Percentiles rank a stretch among this genome's conserved stretches.
These are phyloP conservation scores for Notocelia uddmanniana DNA, from an alignment of 2,888 invertebrate species.

Conservation along the genomic window DNA sequence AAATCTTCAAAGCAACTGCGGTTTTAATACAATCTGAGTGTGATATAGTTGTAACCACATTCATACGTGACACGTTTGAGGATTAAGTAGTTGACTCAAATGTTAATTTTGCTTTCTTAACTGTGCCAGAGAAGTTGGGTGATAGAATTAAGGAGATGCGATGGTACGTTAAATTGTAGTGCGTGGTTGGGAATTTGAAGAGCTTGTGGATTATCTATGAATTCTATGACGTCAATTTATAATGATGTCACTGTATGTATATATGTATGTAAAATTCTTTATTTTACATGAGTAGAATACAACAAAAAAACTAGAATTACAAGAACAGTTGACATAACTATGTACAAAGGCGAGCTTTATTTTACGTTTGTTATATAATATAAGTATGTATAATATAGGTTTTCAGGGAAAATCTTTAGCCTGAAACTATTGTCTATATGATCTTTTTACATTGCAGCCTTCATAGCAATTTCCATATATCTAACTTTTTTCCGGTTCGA, in stretches of 20 bases:
- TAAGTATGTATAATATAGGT: too few species aligned
- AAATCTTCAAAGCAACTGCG: conserved; percentile 44
- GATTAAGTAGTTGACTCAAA: conserved; percentile 55
- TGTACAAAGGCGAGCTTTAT: too few species aligned
- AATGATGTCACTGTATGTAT: background rate
- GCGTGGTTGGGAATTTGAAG: conserved; percentile 17
- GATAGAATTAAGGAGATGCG: conserved; percentile 39
- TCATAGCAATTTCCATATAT: too few species aligned
- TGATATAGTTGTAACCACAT: conserved; percentile 52
- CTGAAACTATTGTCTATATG: too few species aligned
- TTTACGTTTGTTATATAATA: too few species aligned
- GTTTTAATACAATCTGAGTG: conserved; percentile 47
- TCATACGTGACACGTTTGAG: conserved; percentile 53
- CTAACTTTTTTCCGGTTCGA: too few species aligned
- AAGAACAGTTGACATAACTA: too few species aligned
- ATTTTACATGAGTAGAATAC: too few species aligned
- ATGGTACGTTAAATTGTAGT: conserved; percentile 30
- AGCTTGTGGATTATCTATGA: conserved; percentile 2
- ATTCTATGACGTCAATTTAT: background rate
- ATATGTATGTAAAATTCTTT: too few species aligned
- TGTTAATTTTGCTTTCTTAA: conserved; percentile 54
- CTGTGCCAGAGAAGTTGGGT: conserved; percentile 47
- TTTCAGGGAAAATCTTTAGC: too few species aligned
- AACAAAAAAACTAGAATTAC: too few species aligned
- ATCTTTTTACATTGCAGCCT: too few species aligned